Percentiles rank a stretch among this genome's conserved stretches.
Conservation (phyloP, 1,140 invertebrate species). For the Caenorhabditis remanei region DNA sequence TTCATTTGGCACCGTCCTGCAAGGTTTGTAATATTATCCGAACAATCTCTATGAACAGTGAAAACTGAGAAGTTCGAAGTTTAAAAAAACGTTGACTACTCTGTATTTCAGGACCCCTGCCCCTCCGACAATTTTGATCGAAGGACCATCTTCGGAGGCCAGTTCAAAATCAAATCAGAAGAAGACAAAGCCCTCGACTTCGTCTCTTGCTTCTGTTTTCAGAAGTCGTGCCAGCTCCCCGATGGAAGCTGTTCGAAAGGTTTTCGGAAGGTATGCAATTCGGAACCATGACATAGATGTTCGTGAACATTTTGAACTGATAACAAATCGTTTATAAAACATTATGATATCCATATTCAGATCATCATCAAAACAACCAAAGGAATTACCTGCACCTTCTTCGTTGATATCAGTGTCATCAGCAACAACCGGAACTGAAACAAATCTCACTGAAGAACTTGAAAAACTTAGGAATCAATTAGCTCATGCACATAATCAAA, state of each 20-base stretch:
- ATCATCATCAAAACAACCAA: constrained; percentile 30
- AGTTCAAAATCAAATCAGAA: background rate
- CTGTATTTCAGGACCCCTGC: constrained; percentile 1
- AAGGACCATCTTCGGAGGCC: background rate
- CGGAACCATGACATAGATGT: too few relatives aligned
- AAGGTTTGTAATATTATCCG: background rate
- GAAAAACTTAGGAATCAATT: background rate
- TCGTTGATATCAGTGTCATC: background rate
- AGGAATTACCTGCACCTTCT: background rate
- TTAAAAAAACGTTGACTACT: too few relatives aligned
- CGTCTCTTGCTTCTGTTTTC: constrained; percentile 21
- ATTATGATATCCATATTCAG: background rate
- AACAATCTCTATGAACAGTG: too few relatives aligned
- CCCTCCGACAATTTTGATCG: background rate
- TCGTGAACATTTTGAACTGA: too few relatives aligned
- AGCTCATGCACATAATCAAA: background rate
- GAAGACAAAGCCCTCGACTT: constrained; percentile 14
- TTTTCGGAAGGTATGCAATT: constrained; percentile 19
- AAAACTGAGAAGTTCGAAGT: too few relatives aligned
- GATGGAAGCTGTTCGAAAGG: background rate
- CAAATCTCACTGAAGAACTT: background rate
- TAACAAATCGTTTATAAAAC: too few relatives aligned
- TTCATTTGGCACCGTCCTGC: constrained; percentile 32
- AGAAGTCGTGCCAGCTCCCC: constrained; percentile 30
- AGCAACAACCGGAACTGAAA: background rate